Evolutionary conservation across 1,140 invertebrate genomes (phyloP).

Genomic region (Saccostrea glomerata): DNA sequence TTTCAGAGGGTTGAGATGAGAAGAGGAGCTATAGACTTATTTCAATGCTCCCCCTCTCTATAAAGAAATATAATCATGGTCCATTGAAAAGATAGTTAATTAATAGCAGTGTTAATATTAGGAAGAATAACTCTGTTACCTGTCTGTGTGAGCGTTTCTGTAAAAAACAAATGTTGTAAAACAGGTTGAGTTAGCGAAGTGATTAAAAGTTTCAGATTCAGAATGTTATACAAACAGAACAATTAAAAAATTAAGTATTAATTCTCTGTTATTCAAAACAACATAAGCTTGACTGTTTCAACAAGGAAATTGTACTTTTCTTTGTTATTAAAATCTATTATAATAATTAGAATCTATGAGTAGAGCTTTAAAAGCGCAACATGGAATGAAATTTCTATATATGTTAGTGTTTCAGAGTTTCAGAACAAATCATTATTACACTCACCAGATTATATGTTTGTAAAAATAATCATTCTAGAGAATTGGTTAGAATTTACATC

Average conservation of each 20-base stretch:
- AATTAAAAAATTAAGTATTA: neutral
- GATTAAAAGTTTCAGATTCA: neutral
- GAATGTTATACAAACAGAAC: neutral
- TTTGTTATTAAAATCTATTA: too few relatives aligned
- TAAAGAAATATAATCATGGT: neutral
- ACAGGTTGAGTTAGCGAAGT: neutral
- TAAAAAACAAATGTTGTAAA: neutral
- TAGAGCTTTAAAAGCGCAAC: too few relatives aligned
- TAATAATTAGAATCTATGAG: too few relatives aligned
- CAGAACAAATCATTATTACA: too few relatives aligned
- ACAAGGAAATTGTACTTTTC: too few relatives aligned
- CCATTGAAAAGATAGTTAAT: neutral
- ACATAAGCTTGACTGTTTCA: neutral
- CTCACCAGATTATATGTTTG: too few relatives aligned
- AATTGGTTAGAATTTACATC: too few relatives aligned
- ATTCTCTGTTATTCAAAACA: neutral
- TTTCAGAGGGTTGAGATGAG: too few relatives aligned
- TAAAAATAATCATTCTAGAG: too few relatives aligned
- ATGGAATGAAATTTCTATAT: too few relatives aligned
- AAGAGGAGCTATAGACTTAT: too few relatives aligned
- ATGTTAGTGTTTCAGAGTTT: too few relatives aligned
- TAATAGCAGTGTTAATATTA: neutral
- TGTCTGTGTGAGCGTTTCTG: slow-evolving; percentile 9
- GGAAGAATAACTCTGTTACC: neutral
- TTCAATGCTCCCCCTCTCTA: neutral